Base-by-base conservation (phyloP, 2,113 vertebrate species). In the Micronycteris hirsuta region DNA sequence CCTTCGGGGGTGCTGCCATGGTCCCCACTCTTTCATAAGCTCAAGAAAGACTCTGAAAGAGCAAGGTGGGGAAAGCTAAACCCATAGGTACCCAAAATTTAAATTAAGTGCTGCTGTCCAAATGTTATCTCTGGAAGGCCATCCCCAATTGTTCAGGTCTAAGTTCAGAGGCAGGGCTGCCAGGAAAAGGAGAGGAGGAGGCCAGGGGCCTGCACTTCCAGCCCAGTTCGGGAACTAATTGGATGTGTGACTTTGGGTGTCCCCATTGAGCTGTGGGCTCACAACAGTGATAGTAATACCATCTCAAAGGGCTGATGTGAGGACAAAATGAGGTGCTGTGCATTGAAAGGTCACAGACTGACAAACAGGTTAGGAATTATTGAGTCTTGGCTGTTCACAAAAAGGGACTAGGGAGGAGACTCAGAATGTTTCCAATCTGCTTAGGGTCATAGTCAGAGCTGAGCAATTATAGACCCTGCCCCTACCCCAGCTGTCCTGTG, bases 401-500 rank as follows among this genome's bases (percentile, higher is more conserved):
- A 36, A 91, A 84, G 28, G 67, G 63, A 15, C 20, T 47, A 19
- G 54, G 19, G 15, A n/a, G 41, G 38, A 67, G 61, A 47, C 47
- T 28, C 16, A 2, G 28, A 20, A 43, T 58, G 7, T 73, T 80
- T 81, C 45, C 36, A 26, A 7, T 82, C 84, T 28, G 19, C 56
- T 61, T 38, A 33, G 47, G 58, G 43, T 65, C 49, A 10, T 15
- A 31, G 56, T 65, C 49, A 43, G 47, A 81, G 36, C 6, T 4
- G 7, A 90, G 26, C 4, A 2, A 11, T 33, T 22, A 33, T 31
- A n/a, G 77, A 38, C 7, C 61, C 14, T 7, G n/a, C 19, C 5
- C 4, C 2, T 3, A 56, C 47, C 24, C 49, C 41, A 20, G 36
- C 73, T 54, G 0, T 22, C 43, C 28, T 3, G 5, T 1, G 19